A percentile compares a stretch with the other conserved stretches of the same genome.
These are phyloP conservation scores for Tachina grossa DNA, from an alignment of 2,888 invertebrate genomes.

Conservation along the genomic window DNA sequence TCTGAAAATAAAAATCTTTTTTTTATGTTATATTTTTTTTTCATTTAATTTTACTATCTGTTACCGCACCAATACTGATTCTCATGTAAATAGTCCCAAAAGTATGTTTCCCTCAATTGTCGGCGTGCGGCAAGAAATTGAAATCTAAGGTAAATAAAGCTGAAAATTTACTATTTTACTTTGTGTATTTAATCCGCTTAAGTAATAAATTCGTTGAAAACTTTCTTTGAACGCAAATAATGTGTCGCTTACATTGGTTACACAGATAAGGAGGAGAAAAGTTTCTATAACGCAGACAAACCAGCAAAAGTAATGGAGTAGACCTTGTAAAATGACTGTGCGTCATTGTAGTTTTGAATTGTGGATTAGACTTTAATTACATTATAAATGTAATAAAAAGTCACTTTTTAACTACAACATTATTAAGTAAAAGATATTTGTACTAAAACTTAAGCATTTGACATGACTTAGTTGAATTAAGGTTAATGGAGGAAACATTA, in stretches of 20 bases:
- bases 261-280: slow-evolving; percentile 47
- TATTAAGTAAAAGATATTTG: neutral
- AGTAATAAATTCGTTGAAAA: slow-evolving; percentile 65
- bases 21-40: too few relatives aligned
- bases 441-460: neutral
- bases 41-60: neutral
- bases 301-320: neutral
- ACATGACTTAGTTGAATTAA: too few relatives aligned
- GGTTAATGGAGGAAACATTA: too few relatives aligned
- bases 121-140: neutral
- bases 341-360: neutral
- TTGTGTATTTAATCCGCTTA: slow-evolving; percentile 62
- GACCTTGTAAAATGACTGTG: neutral
- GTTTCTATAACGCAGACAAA: slow-evolving; percentile 10
- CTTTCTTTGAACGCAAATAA: slow-evolving; percentile 49
- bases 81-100: neutral
- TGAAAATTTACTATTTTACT: slow-evolving; percentile 59
- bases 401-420: neutral
- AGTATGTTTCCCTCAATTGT: slow-evolving; percentile 19
- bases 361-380: neutral
- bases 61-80: neutral
- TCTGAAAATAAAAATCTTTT: too few relatives aligned
- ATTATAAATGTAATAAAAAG: neutral
- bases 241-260: slow-evolving; percentile 44
- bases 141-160: slow-evolving; percentile 39